Evolutionary conservation across 2,113 vertebrate species (phyloP), one percentile per base, ranked within the genome.

Genomic region (Lepisosteus osseus): DNA sequence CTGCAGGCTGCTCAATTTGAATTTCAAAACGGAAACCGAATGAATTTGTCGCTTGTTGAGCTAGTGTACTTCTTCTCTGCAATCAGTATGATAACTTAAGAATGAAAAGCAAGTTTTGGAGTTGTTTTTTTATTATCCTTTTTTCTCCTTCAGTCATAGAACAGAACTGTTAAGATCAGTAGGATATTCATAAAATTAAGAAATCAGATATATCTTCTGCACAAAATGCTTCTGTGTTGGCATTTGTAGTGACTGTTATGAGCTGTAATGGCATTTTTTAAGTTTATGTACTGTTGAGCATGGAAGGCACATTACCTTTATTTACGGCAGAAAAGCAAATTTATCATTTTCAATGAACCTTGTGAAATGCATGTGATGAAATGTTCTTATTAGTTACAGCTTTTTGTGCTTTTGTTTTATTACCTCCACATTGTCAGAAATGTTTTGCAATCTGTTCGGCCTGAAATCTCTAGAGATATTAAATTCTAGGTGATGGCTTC

Each of bases 1-100:
- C 87, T 85, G 80, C 93, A 95, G 90, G 79, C 87, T 83, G 82
- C 82, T 84, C 80, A 79, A 86, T 94, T 93, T 94, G 89, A 93
- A 95, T 95, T 95, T 94, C 87, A 88, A 91, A 92, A 86, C 72
- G 80, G 69, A 79, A 87, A 82, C 81, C 82, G 82, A 87, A 85
- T 86, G 83, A 83, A 88, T 89, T 87, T 87, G 71, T 82, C 80
- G 81, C 82, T 81, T 76, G 73, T 86, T 86, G 78, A 86, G 66
- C 62, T 74, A 56, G 12, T 83, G 8, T 81, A 80, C 78, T 68
- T 57, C 65, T 45, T 51, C 47, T 51, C 47, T 51, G 47, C 47
- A 51, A 42, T 69, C 80, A 72, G 61, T 75, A n/a, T 79, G 80
- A 81, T 89, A 83, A 79, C 71, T 79, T 77, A 54, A 68, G 79